A percentile compares a stretch with the other conserved stretches of the same genome.
Conservation (phyloP, 2,113 vertebrate genomes). For the Pungitius pungitius region DNA sequence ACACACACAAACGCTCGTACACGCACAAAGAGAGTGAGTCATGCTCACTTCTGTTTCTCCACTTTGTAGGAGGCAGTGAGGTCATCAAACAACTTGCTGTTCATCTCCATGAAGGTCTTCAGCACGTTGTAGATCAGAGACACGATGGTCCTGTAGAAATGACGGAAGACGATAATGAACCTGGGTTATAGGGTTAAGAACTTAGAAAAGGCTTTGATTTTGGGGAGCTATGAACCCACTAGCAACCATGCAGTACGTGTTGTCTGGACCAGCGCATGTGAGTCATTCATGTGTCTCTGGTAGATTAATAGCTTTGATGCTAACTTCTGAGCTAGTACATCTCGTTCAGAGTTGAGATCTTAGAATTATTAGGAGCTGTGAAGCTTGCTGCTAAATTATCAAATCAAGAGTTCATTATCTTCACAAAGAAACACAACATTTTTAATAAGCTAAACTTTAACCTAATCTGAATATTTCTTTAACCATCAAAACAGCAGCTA, state of each 20-base stretch:
- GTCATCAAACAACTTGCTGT: constrained; percentile 92
- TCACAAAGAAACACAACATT: background rate
- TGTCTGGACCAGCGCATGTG: background rate
- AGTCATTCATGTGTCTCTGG: background rate
- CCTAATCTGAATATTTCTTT: too few species aligned
- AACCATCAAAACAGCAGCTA: background rate
- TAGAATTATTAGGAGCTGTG: background rate
- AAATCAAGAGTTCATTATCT: background rate
- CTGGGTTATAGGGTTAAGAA: background rate
- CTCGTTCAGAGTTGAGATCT: background rate
- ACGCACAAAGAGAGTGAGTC: constrained; percentile 43
- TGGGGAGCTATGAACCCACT: background rate
- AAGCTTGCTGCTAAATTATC: background rate
- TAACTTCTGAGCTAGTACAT: background rate
- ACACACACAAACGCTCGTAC: constrained; percentile 29
- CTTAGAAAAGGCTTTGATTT: background rate
- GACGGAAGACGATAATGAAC: constrained; percentile 7
- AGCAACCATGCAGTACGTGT: background rate
- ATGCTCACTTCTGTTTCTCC: constrained; percentile 93
- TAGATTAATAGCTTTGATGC: background rate
- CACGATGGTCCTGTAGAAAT: constrained; percentile 86
- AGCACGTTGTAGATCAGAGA: constrained; percentile 95
- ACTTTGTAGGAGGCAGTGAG: constrained; percentile 94
- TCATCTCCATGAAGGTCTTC: constrained; percentile 97
- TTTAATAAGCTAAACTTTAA: background rate